Evolutionary conservation across 2,797 vertebrate genomes (phyloP).

Genomic region (Spinibarbus caldwelli): DNA sequence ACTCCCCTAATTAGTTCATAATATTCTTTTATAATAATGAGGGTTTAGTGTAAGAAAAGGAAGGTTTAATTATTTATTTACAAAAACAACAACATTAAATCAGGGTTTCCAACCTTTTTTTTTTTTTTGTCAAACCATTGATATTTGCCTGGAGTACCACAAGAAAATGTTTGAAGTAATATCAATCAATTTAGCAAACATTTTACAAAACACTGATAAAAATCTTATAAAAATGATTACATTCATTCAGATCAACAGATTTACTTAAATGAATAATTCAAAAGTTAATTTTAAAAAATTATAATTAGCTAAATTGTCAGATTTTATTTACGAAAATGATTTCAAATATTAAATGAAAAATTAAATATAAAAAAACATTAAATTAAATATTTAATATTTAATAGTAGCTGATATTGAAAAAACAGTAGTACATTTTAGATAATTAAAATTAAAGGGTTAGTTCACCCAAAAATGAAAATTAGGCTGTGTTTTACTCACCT

Average conservation of each 20-base stretch:
- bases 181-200: too few species aligned
- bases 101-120: background rate
- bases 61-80: background rate
- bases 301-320: background rate
- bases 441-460: too few species aligned
- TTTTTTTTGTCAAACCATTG: background rate
- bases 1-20: background rate
- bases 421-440: background rate
- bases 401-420: background rate
- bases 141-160: background rate
- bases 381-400: background rate
- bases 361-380: background rate
- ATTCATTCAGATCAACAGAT: background rate
- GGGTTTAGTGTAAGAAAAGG: background rate
- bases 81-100: background rate
- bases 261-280: background rate
- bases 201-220: background rate
- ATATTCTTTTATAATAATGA: slow-evolving; percentile 26
- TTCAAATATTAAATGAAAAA: background rate
- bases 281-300: background rate
- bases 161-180: background rate
- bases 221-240: background rate
- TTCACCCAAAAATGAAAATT: too few species aligned
- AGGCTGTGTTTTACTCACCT: too few species aligned
- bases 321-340: background rate